These are phyloP conservation scores for Rhagonycha fulva DNA, from an alignment of 2,888 invertebrate genomes.

Conservation along the genomic window DNA sequence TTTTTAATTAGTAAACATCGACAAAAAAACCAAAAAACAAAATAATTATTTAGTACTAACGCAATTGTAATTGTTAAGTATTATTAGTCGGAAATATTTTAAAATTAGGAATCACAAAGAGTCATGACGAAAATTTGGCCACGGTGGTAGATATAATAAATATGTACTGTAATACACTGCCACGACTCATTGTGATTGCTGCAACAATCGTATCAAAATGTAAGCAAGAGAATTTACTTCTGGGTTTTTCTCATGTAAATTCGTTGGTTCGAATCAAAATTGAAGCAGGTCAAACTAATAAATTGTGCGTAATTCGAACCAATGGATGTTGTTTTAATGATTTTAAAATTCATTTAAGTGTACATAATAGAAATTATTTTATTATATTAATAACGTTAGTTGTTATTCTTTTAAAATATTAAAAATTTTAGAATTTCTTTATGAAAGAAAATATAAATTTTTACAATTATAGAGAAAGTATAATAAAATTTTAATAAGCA, in stretches of 20 bases:
- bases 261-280: background rate
- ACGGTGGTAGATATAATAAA: background rate
- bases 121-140: background rate
- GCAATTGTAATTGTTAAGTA: background rate
- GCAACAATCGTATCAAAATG: background rate
- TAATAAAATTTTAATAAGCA: background rate
- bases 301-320: background rate
- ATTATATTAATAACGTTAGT: background rate
- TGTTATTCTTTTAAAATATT: background rate
- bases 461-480: background rate
- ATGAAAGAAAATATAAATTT: background rate
- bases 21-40: slow-evolving; percentile 2
- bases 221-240: background rate
- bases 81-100: background rate
- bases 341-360: background rate
- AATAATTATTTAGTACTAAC: background rate
- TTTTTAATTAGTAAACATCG: slow-evolving; percentile 22
- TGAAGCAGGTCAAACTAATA: background rate
- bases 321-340: background rate
- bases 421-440: background rate
- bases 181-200: background rate
- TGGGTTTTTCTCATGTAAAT: background rate
- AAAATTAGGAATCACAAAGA: background rate
- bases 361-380: background rate
- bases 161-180: background rate